These are phyloP conservation scores for Eupithecia vulgata DNA, from an alignment of 2,888 invertebrate genomes.

Conservation along the genomic window DNA sequence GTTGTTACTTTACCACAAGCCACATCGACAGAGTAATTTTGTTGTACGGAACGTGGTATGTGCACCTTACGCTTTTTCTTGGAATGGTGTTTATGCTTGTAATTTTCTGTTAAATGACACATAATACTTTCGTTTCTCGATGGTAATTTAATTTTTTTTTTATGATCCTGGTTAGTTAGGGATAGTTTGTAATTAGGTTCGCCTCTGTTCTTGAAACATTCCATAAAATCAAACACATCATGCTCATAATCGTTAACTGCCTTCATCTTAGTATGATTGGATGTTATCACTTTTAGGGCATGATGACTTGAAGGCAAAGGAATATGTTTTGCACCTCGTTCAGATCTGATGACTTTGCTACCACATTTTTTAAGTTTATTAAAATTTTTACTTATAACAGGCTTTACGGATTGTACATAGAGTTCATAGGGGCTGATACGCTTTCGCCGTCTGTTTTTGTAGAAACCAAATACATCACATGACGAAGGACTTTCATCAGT, in stretches of 20 bases:
- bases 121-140: background rate
- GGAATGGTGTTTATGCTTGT: background rate
- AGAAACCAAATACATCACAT: background rate
- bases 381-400: background rate
- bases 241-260: background rate
- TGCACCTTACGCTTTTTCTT: background rate
- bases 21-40: background rate
- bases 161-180: background rate
- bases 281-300: background rate
- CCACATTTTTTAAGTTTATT: background rate
- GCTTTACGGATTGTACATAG: background rate
- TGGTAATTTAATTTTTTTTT: background rate
- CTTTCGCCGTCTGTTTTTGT: conserved; percentile 2
- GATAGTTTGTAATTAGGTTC: background rate
- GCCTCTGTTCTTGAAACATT: background rate
- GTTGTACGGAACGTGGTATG: background rate
- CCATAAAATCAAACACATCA: background rate
- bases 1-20: background rate
- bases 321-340: background rate
- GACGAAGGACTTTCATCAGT: background rate
- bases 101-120: background rate
- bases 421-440: background rate
- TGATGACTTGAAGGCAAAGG: background rate
- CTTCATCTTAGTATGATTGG: background rate
- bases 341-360: background rate